A percentile compares a stretch with the other conserved stretches of the same genome.
Evolutionary conservation across 2,888 invertebrate genomes (phyloP).

Genomic region (Boloria selene): DNA sequence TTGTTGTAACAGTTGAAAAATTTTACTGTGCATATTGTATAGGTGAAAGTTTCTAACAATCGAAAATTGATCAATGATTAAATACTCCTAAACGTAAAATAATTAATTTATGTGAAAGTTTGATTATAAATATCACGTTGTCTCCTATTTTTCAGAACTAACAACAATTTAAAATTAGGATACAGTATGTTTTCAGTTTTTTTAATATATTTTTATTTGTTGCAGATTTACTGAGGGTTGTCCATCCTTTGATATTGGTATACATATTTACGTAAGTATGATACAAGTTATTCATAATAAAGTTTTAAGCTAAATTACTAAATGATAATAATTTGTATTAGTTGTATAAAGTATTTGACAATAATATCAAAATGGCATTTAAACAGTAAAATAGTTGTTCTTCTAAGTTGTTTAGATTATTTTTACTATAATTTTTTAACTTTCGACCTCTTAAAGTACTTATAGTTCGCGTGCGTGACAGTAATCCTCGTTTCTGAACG

Average conservation of each 20-base stretch:
- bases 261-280: no score
- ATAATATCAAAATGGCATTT: no score
- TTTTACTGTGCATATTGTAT: not conserved
- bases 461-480: constrained; percentile 17
- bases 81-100: not conserved
- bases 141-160: not conserved
- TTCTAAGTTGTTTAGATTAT: no score
- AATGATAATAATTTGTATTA: no score
- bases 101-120: constrained; percentile 20
- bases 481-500: constrained; percentile 55
- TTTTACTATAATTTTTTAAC: not conserved
- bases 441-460: constrained; percentile 1
- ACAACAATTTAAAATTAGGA: not conserved
- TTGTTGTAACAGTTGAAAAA: constrained; percentile 36
- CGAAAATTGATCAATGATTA: not conserved
- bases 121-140: constrained; percentile 12
- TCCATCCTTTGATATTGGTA: no score
- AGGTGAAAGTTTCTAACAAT: constrained; percentile 28
- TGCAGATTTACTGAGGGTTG: not conserved
- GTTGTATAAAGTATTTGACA: no score
- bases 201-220: not conserved
- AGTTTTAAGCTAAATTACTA: no score
- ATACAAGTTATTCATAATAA: no score
- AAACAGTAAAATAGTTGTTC: no score
- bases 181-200: not conserved